Conservation (phyloP, 2,888 invertebrate genomes). For the Pristionchus mayeri region DNA sequence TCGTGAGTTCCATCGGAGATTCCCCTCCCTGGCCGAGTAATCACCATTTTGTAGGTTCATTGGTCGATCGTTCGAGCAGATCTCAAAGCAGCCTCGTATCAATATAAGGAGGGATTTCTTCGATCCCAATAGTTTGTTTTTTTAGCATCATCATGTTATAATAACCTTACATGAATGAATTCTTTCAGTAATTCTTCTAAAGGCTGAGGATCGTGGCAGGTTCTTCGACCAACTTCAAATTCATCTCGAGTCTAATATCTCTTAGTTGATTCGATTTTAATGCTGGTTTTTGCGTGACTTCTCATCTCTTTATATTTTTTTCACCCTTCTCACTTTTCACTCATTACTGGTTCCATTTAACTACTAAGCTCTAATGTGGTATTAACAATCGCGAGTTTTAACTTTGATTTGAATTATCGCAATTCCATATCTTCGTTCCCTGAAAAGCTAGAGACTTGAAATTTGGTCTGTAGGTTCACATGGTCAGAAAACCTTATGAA, state of each 20-base stretch:
- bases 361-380: too few relatives aligned
- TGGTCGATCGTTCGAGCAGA: constrained; percentile 63
- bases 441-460: too few relatives aligned
- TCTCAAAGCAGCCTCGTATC: constrained; percentile 55
- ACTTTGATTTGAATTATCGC: too few relatives aligned
- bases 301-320: neutral
- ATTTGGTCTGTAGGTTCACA: too few relatives aligned
- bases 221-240: constrained; percentile 62
- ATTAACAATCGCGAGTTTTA: too few relatives aligned
- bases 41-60: constrained; percentile 55
- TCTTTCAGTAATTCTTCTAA: constrained; percentile 59
- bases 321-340: neutral
- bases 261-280: neutral
- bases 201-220: constrained; percentile 59
- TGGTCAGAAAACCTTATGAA: too few relatives aligned
- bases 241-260: constrained; percentile 54
- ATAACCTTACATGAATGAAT: too few relatives aligned
- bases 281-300: neutral
- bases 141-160: too few relatives aligned
- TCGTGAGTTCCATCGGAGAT: constrained; percentile 52
- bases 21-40: too few relatives aligned
- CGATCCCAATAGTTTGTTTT: constrained; percentile 56
- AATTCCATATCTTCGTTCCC: too few relatives aligned
- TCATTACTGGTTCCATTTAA: neutral
- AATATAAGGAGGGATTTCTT: constrained; percentile 57